phyloP scores from a whole-genome alignment of 2,113 vertebrate genomes.

The Strix uralensis region DNA sequence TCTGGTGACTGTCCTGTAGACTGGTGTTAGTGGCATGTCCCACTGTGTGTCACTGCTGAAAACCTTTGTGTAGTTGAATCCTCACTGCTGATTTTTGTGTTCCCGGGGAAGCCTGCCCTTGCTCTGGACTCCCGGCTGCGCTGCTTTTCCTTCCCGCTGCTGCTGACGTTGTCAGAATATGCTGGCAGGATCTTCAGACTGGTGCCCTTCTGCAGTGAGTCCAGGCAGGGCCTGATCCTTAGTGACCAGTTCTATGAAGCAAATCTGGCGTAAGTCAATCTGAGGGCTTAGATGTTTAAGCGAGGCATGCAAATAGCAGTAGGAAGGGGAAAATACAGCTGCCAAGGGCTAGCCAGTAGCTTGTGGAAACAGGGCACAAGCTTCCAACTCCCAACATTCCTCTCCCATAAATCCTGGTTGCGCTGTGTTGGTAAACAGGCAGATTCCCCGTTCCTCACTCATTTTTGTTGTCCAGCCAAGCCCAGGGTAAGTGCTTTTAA shows the following conservation, averaged over 20 bases:
- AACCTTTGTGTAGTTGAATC: neutral
- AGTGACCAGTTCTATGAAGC: neutral
- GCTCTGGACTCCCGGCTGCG: fast-evolving
- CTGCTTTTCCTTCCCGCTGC: neutral
- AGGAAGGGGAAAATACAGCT: neutral
- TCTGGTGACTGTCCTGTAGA: neutral
- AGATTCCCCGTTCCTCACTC: neutral
- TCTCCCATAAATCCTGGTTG: neutral
- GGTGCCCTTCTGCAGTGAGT: neutral
- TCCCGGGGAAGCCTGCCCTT: fast-evolving
- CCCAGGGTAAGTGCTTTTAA: neutral
- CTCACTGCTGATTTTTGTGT: fast-evolving
- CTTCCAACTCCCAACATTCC: neutral
- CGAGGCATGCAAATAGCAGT: neutral
- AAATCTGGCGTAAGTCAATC: neutral
- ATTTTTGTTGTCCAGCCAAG: neutral
- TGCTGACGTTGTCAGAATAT: neutral
- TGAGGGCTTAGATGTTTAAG: neutral
- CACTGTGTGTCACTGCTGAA: neutral
- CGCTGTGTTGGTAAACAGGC: neutral
- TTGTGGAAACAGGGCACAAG: neutral
- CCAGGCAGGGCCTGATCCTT: neutral
- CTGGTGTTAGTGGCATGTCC: neutral
- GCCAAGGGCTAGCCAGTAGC: neutral
- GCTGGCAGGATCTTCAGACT: no score